phyloP scores from a whole-genome alignment of 2,888 invertebrate genomes.

The Notodonta dromedarius region DNA sequence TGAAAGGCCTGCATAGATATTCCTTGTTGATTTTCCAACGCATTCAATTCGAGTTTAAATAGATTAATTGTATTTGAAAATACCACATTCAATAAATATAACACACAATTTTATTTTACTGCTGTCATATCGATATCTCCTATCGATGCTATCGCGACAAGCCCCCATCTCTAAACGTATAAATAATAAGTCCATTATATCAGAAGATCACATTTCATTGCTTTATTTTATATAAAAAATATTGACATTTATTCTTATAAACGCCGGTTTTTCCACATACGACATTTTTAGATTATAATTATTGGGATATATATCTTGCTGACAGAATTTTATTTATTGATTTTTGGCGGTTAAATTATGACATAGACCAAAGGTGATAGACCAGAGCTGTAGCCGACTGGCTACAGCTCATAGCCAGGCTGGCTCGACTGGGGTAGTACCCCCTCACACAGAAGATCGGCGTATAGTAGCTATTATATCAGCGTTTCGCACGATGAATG shows the following conservation, averaged over 20 bases:
- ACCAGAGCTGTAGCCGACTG: not conserved
- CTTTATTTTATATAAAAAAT: constrained; percentile 24
- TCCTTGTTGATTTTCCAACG: too few species aligned
- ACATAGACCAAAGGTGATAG: not conserved
- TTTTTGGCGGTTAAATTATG: constrained; percentile 12
- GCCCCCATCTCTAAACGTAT: constrained; percentile 11
- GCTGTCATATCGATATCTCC: too few species aligned
- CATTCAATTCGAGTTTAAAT: too few species aligned
- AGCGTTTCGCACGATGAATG: too few species aligned
- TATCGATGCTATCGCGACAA: not conserved
- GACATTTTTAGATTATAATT: constrained; percentile 26
- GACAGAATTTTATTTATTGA: constrained; percentile 18
- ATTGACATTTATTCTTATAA: constrained; percentile 9
- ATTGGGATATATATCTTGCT: constrained; percentile 22
- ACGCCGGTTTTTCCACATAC: constrained; percentile 18
- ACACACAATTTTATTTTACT: too few species aligned
- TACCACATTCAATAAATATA: too few species aligned
- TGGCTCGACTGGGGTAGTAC: too few species aligned
- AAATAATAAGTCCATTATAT: constrained; percentile 15
- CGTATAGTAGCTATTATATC: too few species aligned
- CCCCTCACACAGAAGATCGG: too few species aligned
- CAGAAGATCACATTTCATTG: constrained; percentile 23
- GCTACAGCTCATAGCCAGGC: too few species aligned
- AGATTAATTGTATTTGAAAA: too few species aligned
- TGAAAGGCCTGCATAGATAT: not conserved